These are phyloP conservation scores for Anolis carolinensis DNA, from an alignment of 2,113 vertebrate species.

Conservation along the genomic window DNA sequence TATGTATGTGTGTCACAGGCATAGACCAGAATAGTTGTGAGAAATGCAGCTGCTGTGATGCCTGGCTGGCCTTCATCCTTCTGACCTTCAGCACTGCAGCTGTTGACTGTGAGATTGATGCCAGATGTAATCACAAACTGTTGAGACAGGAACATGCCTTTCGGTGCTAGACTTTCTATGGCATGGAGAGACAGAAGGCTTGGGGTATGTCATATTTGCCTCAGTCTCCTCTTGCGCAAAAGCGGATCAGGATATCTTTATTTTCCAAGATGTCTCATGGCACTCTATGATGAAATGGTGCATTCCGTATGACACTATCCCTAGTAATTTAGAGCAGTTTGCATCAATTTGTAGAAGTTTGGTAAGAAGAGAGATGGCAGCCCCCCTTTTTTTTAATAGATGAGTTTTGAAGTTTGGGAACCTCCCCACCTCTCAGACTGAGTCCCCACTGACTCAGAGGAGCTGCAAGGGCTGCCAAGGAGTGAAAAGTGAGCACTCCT, in stretches of 20 bases:
- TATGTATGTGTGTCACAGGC: neutral
- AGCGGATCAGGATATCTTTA: neutral
- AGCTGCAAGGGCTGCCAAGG: neutral
- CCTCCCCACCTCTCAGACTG: neutral
- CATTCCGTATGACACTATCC: neutral
- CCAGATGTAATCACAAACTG: too few relatives aligned
- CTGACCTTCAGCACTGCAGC: neutral
- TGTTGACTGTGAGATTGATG: neutral
- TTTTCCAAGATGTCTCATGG: neutral
- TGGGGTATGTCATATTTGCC: neutral
- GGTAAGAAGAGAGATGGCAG: neutral
- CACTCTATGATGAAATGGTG: neutral
- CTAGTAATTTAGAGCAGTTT: neutral
- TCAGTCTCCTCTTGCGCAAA: slow-evolving; percentile 11
- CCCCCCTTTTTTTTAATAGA: neutral
- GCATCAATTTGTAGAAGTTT: neutral
- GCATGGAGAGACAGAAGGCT: neutral
- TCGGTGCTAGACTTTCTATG: neutral
- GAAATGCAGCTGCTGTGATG: neutral
- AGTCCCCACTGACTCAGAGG: neutral
- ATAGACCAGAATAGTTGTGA: neutral
- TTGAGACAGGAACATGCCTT: neutral
- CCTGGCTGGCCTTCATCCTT: neutral
- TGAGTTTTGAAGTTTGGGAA: neutral
- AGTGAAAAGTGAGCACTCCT: neutral